Base-by-base conservation (phyloP, 2,797 vertebrate species). In the Bradypus variegatus region DNA sequence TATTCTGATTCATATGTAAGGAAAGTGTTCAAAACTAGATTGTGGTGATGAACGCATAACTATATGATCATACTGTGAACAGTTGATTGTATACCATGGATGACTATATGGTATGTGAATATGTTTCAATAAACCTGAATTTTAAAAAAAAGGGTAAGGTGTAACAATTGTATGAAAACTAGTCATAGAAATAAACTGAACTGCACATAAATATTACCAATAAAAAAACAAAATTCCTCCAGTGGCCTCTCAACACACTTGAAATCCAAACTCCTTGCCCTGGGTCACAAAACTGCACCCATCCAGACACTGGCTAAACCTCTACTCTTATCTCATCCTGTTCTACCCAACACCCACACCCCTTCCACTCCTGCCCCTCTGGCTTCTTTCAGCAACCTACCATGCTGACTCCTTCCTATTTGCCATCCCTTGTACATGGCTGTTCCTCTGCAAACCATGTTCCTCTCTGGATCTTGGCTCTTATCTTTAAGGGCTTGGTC, bases 271-370 rank as follows among this genome's bases (percentile, higher is more conserved):
- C 23, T 33, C 78, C 67, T 58, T 60, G 76, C 13, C 29, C 48
- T 58, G 67, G 31, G 58, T 81, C 88, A 58, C 27, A 73, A 65
- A 75, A 38, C 21, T n/a, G 7, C 29, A 65, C 67, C 38, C 12
- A 5, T 36, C 31, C 41, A n/a, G 33, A 11, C 70, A 41, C 45
- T 3, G 14, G 25, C 36, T 31, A 33, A 67, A 9, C 48, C 29
- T 48, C 64, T 12, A 11, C 27, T n/a, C 33, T 67, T 45, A 27
- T 8, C 6, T 1, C 2, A 1, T 23, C 69, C 58, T 1, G 0
- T 53, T 31, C 53, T 31, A 25, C 55, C 65, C 76, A 27, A 2
- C 29, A 11, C 21, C 18, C 41, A 13, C 18, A 11, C 36, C 41
- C 41, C 41, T 19, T 23, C 55, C 41, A 23, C 50, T 27, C 48